Evolutionary conservation across 2,113 vertebrate species (phyloP), one percentile per base, ranked within the genome.

Genomic region (Megaptera novaeangliae): DNA sequence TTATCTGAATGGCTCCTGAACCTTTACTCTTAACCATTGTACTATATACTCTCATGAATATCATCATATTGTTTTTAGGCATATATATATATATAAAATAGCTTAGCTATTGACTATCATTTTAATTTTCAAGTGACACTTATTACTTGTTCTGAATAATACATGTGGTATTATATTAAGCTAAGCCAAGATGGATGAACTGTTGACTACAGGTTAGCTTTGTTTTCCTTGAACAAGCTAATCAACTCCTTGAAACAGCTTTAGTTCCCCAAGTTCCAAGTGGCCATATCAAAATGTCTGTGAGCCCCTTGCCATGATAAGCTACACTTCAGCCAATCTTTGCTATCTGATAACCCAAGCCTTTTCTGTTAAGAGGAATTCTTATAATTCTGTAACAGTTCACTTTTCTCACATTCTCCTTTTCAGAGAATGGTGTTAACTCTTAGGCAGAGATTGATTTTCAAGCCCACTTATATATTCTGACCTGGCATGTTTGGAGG

Each of bases 401-500:
- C 13, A 49, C 12, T 96, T 92, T 92, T 78, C 77, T 95, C 81
- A 91, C 31, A 69, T 46, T 74, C 20, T 74, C 85, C 75, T 84
- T 94, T 95, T 29, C 88, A 94, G 57, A 96, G 25, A 88, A 77
- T 72, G 21, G 2, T 92, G 59, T 96, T 92, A 96, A 92, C 52
- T 82, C 44, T 81, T 69, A 44, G 52, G n/a, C 64, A 92, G 68
- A 94, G 93, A 97, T 81, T 88, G 83, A 94, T 92, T 97, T 94
- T 92, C 72, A 92, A 81, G 61, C 18, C 34, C 17, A 29, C 12
- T 92, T 81, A 61, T 27, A 13, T 39, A 69, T 71, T 94, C 78
- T 97, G 49, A 20, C 41, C 18, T 92, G 93, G 52, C 82, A 94
- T 94, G 74, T 89, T 77, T 57, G 21, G 57, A 89, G 72, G 66